Base-by-base conservation (phyloP, 2,113 vertebrate genomes). In the Syngnathus typhle region DNA sequence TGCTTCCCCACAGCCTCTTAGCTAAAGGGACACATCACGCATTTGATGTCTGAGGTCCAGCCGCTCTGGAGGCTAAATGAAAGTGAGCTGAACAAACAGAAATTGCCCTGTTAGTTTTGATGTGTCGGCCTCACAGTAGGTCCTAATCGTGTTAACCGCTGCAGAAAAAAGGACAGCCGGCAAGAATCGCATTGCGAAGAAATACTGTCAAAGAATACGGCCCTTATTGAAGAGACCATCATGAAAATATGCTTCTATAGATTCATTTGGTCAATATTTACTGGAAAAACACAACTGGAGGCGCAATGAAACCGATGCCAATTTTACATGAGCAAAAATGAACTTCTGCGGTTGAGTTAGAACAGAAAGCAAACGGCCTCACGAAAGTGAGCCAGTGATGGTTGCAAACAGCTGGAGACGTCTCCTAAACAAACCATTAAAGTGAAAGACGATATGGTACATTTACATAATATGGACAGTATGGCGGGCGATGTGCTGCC, bases 31-130 rank as follows among this genome's bases (percentile, higher is more conserved):
- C 79, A 74, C 81, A 82, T 82, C 86, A 81, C 70, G 85, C 73
- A 64, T 70, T 32, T 54, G 16, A 60, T 70, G 54, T 69, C 60
- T 71, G 55, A 80, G 77, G 70, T 61, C 71, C 4, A 10, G 60
- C 60, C 60, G 67, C 81, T 74, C 47, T 16, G 13, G 51, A 66
- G 60, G 72, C 77, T 64, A 79, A 84, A 87, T 82, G 65, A 85
- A 83, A 82, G 83, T 4, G 11, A 77, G 71, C 81, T 79, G 75
- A 85, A 82, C 73, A 85, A 87, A 85, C 82, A 85, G 67, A 84
- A 85, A 84, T 58, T 75, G 70, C 71, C 44, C 52, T 2, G 67
- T 80, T 73, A 60, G 67, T 65, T 79, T 73, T 82, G 74, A 79
- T 80, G 76, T 76, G 78, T 54, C 0, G 19, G 73, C 46, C 66